Evolutionary conservation across 2,888 invertebrate genomes (phyloP), one percentile per base, ranked within the genome.

Genomic region (Hypolimnas misippus): DNA sequence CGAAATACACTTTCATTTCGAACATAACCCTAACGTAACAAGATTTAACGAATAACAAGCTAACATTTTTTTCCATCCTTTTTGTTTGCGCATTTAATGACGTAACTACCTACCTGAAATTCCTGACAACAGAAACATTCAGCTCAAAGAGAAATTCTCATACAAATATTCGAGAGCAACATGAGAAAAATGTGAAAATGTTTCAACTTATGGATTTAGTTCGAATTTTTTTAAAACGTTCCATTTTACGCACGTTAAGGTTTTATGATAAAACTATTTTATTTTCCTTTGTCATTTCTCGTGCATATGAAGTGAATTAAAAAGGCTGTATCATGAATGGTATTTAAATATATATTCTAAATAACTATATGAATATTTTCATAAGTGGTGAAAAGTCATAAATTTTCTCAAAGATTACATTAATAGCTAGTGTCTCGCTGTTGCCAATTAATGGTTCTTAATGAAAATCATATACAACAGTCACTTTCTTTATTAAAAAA

Each of bases 201-300:
- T 67, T 67, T 57, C 57, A 67, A 63, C 60, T 60, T 57, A 67
- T 49, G 62, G 57, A 67, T 63, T 68, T 63, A 71, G 62, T 70
- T 63, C 46, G 61, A 62, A 51, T 57, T 57, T 46, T 35, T 46
- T 17, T 40, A 14, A 46, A 49, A 57, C 16, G 40, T 50, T 57
- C 40, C 52, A 31, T 57, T 57, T 53, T 49, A 49, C 40, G 44
- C 52, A 49, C 52, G 38, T 57, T 62, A 62, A 46, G 53, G 44
- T 46, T 57, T 40, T 29, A 53, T 10, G 25, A 54, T 10, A 29
- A 40, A 25, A 12, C 8, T 25, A 7, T 16, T 21, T 35, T 12
- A 12, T 17, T 51, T 51, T 33, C 12, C 10, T 17, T 52, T 52
- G n/a, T 50, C 4, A 16, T 12, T 19, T 25, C 25, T 25, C 25